These are phyloP conservation scores for Pelecanoides urinatrix DNA, from an alignment of 2,113 vertebrate genomes.

Conservation along the genomic window DNA sequence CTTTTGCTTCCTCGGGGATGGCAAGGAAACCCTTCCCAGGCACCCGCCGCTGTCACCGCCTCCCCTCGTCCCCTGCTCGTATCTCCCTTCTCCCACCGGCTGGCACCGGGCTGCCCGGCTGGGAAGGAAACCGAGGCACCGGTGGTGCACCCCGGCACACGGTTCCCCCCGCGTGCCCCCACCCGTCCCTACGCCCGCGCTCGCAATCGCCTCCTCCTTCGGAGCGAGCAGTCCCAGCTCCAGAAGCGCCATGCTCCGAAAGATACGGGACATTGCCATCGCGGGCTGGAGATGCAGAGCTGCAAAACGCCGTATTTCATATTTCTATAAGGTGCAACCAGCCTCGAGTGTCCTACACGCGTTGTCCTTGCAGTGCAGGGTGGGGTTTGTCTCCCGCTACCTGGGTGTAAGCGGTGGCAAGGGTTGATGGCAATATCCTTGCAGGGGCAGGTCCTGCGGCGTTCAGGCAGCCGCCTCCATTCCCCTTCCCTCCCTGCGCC, in stretches of 20 bases:
- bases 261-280: not conserved
- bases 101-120: not conserved
- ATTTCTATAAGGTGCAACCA: accelerated
- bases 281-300: accelerated
- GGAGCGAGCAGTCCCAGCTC: not conserved
- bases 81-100: not conserved
- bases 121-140: not conserved
- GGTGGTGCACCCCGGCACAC: accelerated
- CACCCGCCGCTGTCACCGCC: not conserved
- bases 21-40: not conserved
- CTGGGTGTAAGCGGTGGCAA: accelerated
- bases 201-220: accelerated
- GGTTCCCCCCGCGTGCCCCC: not conserved
- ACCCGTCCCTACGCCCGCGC: accelerated
- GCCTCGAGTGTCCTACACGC: accelerated
- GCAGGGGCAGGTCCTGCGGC: not conserved
- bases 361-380: accelerated
- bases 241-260: not conserved
- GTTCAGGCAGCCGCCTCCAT: not conserved
- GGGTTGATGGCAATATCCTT: not conserved
- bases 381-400: accelerated
- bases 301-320: accelerated
- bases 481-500: not conserved
- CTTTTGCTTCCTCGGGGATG: not conserved
- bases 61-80: not conserved